Conservation (phyloP, 2,113 vertebrate genomes). For the Rhea americana region DNA sequence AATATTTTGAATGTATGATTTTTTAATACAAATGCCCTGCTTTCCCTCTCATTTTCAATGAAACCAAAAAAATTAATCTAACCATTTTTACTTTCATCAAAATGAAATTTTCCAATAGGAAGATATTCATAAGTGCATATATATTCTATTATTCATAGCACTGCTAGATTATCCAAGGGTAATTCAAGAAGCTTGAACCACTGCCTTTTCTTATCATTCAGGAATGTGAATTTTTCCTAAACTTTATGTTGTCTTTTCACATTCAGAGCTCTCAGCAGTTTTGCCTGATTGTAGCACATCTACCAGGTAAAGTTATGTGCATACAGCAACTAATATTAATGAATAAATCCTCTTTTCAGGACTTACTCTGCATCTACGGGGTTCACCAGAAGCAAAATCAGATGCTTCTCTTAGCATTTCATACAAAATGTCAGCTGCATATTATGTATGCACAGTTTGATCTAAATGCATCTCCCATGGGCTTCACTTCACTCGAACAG, state of each 20-base stretch:
- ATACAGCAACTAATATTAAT: neutral
- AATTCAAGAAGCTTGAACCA: neutral
- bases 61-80: neutral
- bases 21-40: neutral
- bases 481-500: neutral
- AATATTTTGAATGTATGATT: neutral
- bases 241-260: neutral
- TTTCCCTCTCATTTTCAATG: neutral
- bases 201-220: neutral
- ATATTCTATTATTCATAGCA: neutral
- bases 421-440: conserved; percentile 5
- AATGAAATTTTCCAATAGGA: neutral
- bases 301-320: neutral
- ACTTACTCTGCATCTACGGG: neutral
- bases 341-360: neutral
- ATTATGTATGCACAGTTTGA: neutral
- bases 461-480: neutral
- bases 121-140: neutral
- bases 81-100: neutral
- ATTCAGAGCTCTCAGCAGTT: neutral
- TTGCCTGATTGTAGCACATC: neutral
- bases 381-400: neutral
- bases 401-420: neutral
- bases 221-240: neutral
- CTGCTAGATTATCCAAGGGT: neutral